Evolutionary conservation across 1,140 invertebrate species (phyloP).

Genomic region (Leptoteleia sp.): DNA sequence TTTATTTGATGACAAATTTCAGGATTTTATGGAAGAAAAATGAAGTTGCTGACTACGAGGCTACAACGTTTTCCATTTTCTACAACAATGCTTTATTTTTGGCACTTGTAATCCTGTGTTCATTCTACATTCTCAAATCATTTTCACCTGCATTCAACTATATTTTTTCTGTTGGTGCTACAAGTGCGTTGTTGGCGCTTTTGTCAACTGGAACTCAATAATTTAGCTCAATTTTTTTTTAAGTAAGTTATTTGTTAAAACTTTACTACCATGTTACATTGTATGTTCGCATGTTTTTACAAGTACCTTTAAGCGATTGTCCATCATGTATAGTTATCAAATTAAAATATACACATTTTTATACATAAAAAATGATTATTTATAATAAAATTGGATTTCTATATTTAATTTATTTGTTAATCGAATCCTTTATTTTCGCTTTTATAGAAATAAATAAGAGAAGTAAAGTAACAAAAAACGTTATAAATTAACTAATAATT

Average conservation of each 20-base stretch:
- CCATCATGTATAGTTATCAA: conserved; percentile 39
- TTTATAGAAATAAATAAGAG: too few relatives aligned
- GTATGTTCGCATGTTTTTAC: conserved; percentile 22
- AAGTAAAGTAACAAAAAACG: too few relatives aligned
- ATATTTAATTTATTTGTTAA: conserved; percentile 40
- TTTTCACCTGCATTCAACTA: conserved; percentile 97
- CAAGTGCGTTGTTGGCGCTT: conserved; percentile 93
- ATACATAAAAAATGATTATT: conserved; percentile 61
- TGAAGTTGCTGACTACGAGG: conserved; percentile 99
- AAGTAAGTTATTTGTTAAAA: conserved; percentile 52
- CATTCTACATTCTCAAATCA: conserved; percentile 95
- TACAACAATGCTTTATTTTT: conserved; percentile 99
- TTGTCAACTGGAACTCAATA: conserved; percentile 89
- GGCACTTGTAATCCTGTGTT: conserved; percentile 95
- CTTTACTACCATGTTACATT: conserved; percentile 31
- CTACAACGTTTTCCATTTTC: conserved; percentile 99
- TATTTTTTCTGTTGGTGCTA: conserved; percentile 91
- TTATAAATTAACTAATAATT: too few relatives aligned
- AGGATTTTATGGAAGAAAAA: conserved; percentile 99
- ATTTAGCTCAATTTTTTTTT: conserved; percentile 52
- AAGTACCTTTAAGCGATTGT: conserved; percentile 26
- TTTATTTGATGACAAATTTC: too few relatives aligned
- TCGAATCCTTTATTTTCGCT: too few relatives aligned
- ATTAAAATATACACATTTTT: conserved; percentile 55
- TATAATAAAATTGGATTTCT: conserved; percentile 42